phyloP scores from a whole-genome alignment of 2,888 invertebrate species.

The Phaedon cochleariae region DNA sequence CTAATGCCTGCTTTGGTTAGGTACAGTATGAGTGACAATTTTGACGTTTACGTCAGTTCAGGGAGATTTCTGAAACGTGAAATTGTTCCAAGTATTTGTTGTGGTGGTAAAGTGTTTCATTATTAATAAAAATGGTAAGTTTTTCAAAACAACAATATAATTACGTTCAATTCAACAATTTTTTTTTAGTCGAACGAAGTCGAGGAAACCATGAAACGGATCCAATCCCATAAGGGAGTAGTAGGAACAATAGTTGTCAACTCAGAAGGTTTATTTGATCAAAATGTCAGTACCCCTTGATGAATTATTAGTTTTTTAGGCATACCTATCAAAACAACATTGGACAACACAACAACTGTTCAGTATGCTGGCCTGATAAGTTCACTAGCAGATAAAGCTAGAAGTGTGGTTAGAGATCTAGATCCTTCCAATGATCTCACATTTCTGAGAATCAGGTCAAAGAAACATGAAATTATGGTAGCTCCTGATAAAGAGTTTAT shows the following conservation, averaged over 20 bases:
- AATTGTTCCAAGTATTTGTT: too few relatives aligned
- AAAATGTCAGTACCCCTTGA: background rate
- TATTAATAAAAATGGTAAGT: constrained; percentile 17
- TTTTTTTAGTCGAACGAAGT: constrained; percentile 74
- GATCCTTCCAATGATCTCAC: constrained; percentile 95
- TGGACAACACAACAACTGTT: constrained; percentile 94
- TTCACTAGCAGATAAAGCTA: constrained; percentile 89
- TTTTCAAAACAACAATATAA: background rate
- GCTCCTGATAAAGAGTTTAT: constrained; percentile 96
- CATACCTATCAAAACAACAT: constrained; percentile 87
- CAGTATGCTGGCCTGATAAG: constrained; percentile 93
- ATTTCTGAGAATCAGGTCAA: constrained; percentile 91
- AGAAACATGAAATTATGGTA: constrained; percentile 97
- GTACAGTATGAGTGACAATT: too few relatives aligned
- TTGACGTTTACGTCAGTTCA: too few relatives aligned
- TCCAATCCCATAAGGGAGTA: constrained; percentile 93
- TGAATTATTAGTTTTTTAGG: constrained; percentile 63
- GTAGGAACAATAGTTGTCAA: constrained; percentile 95
- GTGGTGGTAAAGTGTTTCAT: too few relatives aligned
- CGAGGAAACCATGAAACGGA: constrained; percentile 94
- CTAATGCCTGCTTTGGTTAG: too few relatives aligned
- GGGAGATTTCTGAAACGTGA: too few relatives aligned
- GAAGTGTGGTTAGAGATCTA: constrained; percentile 89
- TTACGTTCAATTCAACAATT: background rate
- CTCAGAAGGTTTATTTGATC: constrained; percentile 89